phyloP scores from a whole-genome alignment of 2,797 vertebrate species.

The Acanthurus tractus region DNA sequence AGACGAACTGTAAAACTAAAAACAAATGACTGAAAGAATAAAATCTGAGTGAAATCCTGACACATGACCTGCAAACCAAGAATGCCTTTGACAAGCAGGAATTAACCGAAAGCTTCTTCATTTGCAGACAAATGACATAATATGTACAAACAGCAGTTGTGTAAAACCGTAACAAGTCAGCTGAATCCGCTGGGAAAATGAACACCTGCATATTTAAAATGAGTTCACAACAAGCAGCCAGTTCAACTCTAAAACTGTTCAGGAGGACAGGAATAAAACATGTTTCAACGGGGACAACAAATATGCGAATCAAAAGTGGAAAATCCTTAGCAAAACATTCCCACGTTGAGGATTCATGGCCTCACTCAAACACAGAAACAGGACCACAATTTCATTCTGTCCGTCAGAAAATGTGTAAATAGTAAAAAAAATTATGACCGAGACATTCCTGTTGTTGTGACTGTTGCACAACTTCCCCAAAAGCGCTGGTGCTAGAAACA shows the following conservation, averaged over 20 bases:
- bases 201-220: conserved; percentile 36
- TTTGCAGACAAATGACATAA: conserved; percentile 14
- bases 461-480: conserved; percentile 24
- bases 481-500: conserved; percentile 44
- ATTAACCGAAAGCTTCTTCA: neutral
- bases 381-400: conserved; percentile 1
- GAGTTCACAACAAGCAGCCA: neutral
- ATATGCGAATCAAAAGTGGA: neutral
- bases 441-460: conserved; percentile 21
- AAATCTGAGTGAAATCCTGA: no score
- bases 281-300: neutral
- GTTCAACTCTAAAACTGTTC: neutral
- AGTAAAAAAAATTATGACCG: conserved; percentile 18
- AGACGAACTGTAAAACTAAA: no score
- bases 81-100: neutral
- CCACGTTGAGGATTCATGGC: neutral
- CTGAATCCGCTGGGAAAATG: conserved; percentile 36
- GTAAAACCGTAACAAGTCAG: neutral
- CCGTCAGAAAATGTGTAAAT: conserved; percentile 36
- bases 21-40: no score
- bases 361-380: neutral
- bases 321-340: neutral
- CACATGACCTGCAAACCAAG: no score
- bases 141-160: conserved; percentile 9
- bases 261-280: neutral